Evolutionary conservation across 2,888 invertebrate genomes (phyloP).

Genomic region (Pristionchus maxplancki): DNA sequence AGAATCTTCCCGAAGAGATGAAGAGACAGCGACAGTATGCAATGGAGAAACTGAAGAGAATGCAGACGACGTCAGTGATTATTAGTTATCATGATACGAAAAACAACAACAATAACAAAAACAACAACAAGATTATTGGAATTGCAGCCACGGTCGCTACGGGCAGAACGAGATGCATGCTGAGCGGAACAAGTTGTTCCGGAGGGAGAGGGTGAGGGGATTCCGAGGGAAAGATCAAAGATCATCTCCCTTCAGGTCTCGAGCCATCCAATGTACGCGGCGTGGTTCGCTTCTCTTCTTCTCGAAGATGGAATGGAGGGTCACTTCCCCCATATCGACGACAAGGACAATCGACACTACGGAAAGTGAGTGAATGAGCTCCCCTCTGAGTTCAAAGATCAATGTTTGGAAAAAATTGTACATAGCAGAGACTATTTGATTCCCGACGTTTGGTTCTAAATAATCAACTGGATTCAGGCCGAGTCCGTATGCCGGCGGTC

Average conservation of each 20-base stretch:
- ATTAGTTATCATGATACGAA: not conserved
- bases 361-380: not conserved
- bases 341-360: slow-evolving; percentile 30
- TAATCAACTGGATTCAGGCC: not conserved
- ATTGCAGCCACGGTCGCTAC: slow-evolving; percentile 11
- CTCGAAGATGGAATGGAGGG: slow-evolving; percentile 38
- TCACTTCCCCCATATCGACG: slow-evolving; percentile 3
- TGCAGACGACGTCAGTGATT: not conserved
- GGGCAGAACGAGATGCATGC: slow-evolving; percentile 16
- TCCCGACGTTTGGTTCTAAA: not conserved
- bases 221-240: not conserved
- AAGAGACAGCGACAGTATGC: not conserved
- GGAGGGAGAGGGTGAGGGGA: not conserved
- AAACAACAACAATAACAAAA: too few relatives aligned
- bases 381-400: not conserved
- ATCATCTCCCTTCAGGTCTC: not conserved
- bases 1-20: not conserved
- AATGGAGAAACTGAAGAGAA: not conserved
- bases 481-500: not conserved
- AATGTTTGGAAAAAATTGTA: too few relatives aligned
- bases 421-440: too few relatives aligned
- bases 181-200: slow-evolving; percentile 13
- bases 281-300: not conserved
- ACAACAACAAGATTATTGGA: too few relatives aligned
- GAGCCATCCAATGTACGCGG: not conserved